Evolutionary conservation across 2,888 invertebrate species (phyloP).

Genomic region (Hyppa rectilinea): DNA sequence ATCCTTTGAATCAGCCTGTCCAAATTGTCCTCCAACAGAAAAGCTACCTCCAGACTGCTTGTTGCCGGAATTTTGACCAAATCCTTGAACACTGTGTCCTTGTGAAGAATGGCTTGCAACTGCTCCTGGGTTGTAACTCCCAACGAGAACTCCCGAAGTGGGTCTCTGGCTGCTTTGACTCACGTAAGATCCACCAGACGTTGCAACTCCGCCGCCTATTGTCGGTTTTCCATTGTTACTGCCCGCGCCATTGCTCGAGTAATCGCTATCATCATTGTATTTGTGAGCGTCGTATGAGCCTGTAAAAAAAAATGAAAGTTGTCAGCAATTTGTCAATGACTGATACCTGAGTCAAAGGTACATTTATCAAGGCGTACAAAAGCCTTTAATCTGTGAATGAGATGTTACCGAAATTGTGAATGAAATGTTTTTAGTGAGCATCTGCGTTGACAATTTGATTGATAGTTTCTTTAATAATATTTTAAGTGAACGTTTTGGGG

Average conservation of each 20-base stretch:
- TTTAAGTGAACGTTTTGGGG: slow-evolving; percentile 22
- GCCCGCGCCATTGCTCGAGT: slow-evolving; percentile 74
- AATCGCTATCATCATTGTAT: slow-evolving; percentile 84
- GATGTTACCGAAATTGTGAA: slow-evolving; percentile 71
- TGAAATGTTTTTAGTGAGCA: slow-evolving; percentile 65
- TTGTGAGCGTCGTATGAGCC: slow-evolving; percentile 87
- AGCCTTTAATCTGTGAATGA: slow-evolving; percentile 67
- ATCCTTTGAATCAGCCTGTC: slow-evolving; percentile 34
- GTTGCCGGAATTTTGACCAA: slow-evolving; percentile 15
- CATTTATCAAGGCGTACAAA: slow-evolving; percentile 84
- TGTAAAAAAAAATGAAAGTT: slow-evolving; percentile 89
- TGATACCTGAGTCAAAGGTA: slow-evolving; percentile 73
- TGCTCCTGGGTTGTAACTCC: slow-evolving; percentile 36
- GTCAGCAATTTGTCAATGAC: slow-evolving; percentile 83
- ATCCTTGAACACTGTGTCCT: slow-evolving; percentile 34
- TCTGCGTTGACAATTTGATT: slow-evolving; percentile 52
- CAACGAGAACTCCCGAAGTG: slow-evolving; percentile 30
- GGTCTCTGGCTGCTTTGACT: slow-evolving; percentile 76
- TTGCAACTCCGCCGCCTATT: slow-evolving; percentile 74
- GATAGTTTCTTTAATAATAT: slow-evolving; percentile 32
- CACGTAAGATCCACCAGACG: slow-evolving; percentile 74
- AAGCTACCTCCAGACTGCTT: slow-evolving; percentile 22
- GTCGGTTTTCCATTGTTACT: slow-evolving; percentile 77
- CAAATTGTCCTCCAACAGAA: slow-evolving; percentile 23
- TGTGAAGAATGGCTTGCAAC: slow-evolving; percentile 7